These are phyloP conservation scores for Dermatemys mawii DNA, from an alignment of 2,113 vertebrate genomes.

Conservation along the genomic window DNA sequence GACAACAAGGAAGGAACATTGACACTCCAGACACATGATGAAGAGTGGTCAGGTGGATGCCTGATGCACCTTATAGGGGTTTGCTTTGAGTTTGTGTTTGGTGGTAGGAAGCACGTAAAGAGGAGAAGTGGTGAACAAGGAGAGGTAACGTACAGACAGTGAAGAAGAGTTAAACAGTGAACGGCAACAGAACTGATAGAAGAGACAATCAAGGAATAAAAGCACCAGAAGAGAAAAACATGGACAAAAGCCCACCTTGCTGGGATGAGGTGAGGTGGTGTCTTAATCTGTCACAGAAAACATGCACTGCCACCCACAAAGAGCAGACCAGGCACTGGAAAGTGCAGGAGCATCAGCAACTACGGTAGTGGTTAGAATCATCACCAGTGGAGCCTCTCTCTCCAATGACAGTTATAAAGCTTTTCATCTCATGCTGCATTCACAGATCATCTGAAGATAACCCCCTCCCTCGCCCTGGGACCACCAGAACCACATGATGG, in stretches of 20 bases:
- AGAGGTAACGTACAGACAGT: not conserved
- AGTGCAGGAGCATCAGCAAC: not conserved
- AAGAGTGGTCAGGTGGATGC: not conserved
- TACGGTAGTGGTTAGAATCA: not conserved
- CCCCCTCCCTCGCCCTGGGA: not conserved
- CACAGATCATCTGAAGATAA: not conserved
- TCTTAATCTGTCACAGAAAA: not conserved
- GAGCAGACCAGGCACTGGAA: not conserved
- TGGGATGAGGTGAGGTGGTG: not conserved
- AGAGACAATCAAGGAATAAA: not conserved
- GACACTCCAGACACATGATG: not conserved
- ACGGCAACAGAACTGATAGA: not conserved
- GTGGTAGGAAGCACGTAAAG: not conserved
- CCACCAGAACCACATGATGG: not conserved
- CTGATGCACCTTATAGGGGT: not conserved
- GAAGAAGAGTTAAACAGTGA: not conserved
- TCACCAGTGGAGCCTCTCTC: not conserved
- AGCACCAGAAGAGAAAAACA: not conserved
- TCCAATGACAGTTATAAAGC: fast-evolving
- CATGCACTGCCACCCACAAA: not conserved
- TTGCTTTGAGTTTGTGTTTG: not conserved
- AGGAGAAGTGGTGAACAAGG: not conserved
- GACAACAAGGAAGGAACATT: not conserved
- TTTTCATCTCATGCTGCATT: not conserved
- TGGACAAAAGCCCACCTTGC: not conserved